These are phyloP conservation scores for Latrodectus hesperus DNA, from an alignment of 2,888 invertebrate species.

Conservation along the genomic window DNA sequence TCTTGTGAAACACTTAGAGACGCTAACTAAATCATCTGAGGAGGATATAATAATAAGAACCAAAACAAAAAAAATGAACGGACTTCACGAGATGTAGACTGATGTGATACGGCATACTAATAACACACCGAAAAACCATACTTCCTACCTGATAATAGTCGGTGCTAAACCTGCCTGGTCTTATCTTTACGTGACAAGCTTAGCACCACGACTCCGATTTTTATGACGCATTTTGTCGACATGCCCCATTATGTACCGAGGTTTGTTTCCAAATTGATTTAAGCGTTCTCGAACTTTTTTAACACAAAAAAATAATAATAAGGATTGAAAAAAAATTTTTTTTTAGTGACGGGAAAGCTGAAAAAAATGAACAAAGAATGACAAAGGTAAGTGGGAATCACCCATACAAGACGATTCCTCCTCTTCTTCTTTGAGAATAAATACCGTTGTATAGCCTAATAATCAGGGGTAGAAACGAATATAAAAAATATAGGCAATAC, in stretches of 20 bases:
- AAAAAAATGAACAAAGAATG: constrained; percentile 17
- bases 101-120: neutral
- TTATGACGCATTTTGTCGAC: constrained; percentile 39
- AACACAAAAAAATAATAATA: neutral
- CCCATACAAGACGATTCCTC: constrained; percentile 20
- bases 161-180: constrained; percentile 8
- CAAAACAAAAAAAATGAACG: too few relatives aligned
- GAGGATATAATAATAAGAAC: neutral
- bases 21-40: neutral
- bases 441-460: constrained; percentile 14
- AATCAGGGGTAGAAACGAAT: neutral
- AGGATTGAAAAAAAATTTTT: too few relatives aligned
- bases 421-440: neutral
- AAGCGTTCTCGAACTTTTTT: neutral
- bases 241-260: constrained; percentile 23
- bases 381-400: constrained; percentile 12
- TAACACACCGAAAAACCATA: constrained; percentile 5
- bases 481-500: neutral
- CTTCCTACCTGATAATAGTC: constrained; percentile 6
- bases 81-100: neutral
- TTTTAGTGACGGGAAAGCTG: neutral
- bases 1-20: neutral
- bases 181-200: constrained; percentile 25
- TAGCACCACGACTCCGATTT: constrained; percentile 24
- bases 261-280: constrained; percentile 36